These are phyloP conservation scores for Matsumurasca onukii DNA, from an alignment of 1,140 invertebrate genomes.

Conservation along the genomic window DNA sequence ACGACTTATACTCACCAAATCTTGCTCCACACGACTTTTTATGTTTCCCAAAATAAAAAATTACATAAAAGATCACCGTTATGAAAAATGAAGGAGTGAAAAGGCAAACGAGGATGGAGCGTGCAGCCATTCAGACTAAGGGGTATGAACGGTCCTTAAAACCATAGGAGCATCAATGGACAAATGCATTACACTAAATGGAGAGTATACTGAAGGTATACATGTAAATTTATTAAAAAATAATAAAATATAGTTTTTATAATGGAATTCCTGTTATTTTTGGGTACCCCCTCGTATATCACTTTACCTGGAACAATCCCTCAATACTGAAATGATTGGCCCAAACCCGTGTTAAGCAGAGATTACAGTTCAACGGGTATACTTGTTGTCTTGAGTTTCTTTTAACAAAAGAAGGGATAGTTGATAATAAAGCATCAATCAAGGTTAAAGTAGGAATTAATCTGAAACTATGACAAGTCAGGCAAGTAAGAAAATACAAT, in stretches of 20 bases:
- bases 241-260: constrained; percentile 23
- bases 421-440: too few relatives aligned
- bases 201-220: constrained; percentile 38
- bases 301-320: too few relatives aligned
- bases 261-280: constrained; percentile 25
- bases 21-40: too few relatives aligned
- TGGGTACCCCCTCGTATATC: constrained; percentile 20
- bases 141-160: constrained; percentile 35
- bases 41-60: constrained; percentile 17
- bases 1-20: too few relatives aligned
- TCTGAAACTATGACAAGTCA: too few relatives aligned
- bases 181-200: constrained; percentile 34
- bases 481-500: too few relatives aligned
- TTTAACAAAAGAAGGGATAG: too few relatives aligned
- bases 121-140: constrained; percentile 37
- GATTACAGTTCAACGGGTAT: too few relatives aligned
- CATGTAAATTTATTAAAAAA: constrained; percentile 22
- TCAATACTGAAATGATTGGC: too few relatives aligned
- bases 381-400: too few relatives aligned
- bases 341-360: too few relatives aligned
- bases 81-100: constrained; percentile 41
- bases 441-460: too few relatives aligned
- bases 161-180: constrained; percentile 35
- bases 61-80: constrained; percentile 40
- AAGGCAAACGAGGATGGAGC: neutral